These are phyloP conservation scores for Cynocephalus volans DNA, from an alignment of 2,113 vertebrate species.

Conservation along the genomic window DNA sequence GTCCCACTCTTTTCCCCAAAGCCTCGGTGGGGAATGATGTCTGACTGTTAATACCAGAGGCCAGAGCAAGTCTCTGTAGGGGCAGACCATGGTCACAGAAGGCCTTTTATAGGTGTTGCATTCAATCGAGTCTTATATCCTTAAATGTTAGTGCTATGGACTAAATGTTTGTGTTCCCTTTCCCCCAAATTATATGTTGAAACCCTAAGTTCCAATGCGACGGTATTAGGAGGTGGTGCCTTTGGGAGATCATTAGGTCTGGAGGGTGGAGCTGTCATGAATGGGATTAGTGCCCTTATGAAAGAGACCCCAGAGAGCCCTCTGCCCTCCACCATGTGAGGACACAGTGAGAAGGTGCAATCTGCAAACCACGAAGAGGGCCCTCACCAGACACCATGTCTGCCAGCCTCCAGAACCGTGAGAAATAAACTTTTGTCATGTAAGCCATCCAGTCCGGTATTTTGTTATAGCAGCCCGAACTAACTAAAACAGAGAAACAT, in stretches of 20 bases:
- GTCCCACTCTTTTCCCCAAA: neutral
- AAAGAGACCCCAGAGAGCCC: neutral
- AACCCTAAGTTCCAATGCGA: neutral
- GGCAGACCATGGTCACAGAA: neutral
- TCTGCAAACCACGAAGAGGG: too few relatives aligned
- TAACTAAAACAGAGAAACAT: neutral
- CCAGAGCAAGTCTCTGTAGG: neutral
- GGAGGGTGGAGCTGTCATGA: neutral
- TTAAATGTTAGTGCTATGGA: rapidly evolving
- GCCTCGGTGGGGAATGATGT: neutral
- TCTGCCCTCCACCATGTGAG: neutral
- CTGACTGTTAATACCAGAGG: neutral
- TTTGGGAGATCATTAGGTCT: neutral
- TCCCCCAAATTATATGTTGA: neutral
- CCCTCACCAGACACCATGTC: neutral
- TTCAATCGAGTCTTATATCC: rapidly evolving
- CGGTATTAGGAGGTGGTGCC: too few relatives aligned
- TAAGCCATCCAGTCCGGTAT: neutral
- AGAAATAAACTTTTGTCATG: neutral
- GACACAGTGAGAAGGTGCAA: neutral
- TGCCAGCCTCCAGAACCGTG: neutral
- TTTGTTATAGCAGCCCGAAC: too few relatives aligned
- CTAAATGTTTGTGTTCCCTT: neutral
- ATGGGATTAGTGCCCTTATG: neutral
- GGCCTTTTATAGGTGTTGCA: neutral